Conservation (phyloP, 2,888 invertebrate genomes). For the Cinara cedri region DNA sequence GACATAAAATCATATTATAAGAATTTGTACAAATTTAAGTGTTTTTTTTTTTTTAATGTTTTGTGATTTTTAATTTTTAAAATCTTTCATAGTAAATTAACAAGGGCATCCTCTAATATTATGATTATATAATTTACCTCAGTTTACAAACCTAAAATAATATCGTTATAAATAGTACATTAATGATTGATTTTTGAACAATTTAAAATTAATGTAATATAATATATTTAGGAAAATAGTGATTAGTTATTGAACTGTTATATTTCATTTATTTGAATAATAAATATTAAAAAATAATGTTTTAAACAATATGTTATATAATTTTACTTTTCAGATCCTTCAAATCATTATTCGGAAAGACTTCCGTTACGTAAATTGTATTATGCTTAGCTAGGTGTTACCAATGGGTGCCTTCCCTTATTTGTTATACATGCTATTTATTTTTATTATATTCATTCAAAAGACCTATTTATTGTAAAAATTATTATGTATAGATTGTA, state of each 20-base stretch:
- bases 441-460: no score
- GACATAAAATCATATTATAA: no score
- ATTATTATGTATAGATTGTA: no score
- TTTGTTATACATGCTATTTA: no score
- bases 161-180: no score
- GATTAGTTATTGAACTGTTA: neutral
- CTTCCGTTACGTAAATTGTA: neutral
- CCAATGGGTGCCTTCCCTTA: no score
- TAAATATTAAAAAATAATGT: neutral
- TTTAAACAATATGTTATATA: neutral
- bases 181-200: neutral
- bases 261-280: neutral
- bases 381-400: no score
- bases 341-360: conserved; percentile 12
- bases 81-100: neutral
- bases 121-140: neutral
- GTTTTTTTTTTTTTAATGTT: no score
- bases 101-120: neutral
- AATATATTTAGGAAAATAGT: neutral
- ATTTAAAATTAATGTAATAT: neutral
- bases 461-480: no score
- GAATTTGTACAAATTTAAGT: no score
- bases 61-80: no score
- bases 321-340: conserved; percentile 51
- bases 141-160: neutral